Percentiles rank a stretch among this genome's conserved stretches.
Evolutionary conservation across 35 echinoderm and acorn worm genomes (phyloP).

Genomic region (Lytechinus pictus): DNA sequence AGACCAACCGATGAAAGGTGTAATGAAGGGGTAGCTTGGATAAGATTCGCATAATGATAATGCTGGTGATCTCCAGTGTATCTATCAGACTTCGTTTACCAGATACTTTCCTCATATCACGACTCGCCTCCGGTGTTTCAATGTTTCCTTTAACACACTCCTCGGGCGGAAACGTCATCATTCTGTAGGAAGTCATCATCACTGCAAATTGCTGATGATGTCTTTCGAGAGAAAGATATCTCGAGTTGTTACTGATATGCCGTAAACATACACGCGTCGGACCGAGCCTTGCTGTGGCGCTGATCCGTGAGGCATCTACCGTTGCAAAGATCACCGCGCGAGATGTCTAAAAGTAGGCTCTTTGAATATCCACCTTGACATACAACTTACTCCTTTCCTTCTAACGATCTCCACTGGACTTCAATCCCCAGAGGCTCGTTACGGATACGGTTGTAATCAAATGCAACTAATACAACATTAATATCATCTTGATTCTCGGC

Average conservation of each 20-base stretch:
- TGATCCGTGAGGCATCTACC: neutral
- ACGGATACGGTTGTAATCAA: too few relatives aligned
- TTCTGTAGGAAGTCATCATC: neutral
- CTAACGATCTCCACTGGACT: too few relatives aligned
- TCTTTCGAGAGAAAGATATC: neutral
- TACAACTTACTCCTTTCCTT: neutral
- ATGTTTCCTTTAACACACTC: neutral
- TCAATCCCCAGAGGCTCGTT: too few relatives aligned
- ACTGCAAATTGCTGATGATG: slow-evolving; percentile 11
- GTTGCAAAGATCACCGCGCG: neutral
- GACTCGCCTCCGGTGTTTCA: neutral
- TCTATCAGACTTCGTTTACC: neutral
- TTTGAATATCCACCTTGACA: neutral
- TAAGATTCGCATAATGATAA: too few relatives aligned
- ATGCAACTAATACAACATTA: too few relatives aligned
- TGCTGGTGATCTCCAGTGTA: too few relatives aligned
- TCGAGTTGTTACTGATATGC: neutral
- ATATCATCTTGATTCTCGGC: too few relatives aligned
- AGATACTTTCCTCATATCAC: neutral
- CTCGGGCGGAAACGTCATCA: neutral
- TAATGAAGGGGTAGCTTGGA: too few relatives aligned
- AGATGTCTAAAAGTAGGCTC: neutral
- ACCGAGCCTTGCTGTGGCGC: neutral
- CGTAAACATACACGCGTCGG: neutral
- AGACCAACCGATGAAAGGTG: too few relatives aligned